These are phyloP conservation scores for Rhopalosiphum maidis DNA, from an alignment of 1,140 invertebrate genomes.

Conservation along the genomic window DNA sequence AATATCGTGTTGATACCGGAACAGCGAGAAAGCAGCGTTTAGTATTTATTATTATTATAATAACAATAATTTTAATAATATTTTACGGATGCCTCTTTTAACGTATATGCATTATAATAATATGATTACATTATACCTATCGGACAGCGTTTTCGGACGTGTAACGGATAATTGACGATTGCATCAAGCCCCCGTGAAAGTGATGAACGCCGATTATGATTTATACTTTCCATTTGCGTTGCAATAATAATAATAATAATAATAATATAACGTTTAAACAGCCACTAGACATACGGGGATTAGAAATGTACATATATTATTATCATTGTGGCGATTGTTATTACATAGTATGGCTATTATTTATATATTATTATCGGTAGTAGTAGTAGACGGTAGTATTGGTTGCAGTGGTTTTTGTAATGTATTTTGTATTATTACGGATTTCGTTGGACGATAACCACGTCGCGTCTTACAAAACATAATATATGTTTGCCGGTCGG, in stretches of 20 bases:
- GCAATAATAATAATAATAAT: not conserved
- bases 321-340: not conserved
- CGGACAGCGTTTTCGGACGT: slow-evolving; percentile 15
- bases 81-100: not conserved
- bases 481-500: not conserved
- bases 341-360: not conserved
- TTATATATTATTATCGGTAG: not conserved
- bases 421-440: not conserved
- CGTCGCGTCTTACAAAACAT: not conserved
- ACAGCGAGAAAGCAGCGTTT: not conserved
- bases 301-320: slow-evolving; percentile 49
- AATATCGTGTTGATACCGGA: not conserved
- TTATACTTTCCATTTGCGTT: slow-evolving; percentile 50
- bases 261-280: not conserved
- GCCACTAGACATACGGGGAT: not conserved
- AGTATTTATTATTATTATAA: not conserved
- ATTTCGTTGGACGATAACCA: not conserved
- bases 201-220: slow-evolving; percentile 52
- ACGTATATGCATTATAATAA: not conserved
- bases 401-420: not conserved
- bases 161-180: slow-evolving; percentile 47
- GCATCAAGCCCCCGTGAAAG: slow-evolving; percentile 51
- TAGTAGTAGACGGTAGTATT: not conserved
- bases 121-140: not conserved
- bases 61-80: not conserved